phyloP scores from a whole-genome alignment of 1,140 invertebrate genomes.

The Galendromus occidentalis region DNA sequence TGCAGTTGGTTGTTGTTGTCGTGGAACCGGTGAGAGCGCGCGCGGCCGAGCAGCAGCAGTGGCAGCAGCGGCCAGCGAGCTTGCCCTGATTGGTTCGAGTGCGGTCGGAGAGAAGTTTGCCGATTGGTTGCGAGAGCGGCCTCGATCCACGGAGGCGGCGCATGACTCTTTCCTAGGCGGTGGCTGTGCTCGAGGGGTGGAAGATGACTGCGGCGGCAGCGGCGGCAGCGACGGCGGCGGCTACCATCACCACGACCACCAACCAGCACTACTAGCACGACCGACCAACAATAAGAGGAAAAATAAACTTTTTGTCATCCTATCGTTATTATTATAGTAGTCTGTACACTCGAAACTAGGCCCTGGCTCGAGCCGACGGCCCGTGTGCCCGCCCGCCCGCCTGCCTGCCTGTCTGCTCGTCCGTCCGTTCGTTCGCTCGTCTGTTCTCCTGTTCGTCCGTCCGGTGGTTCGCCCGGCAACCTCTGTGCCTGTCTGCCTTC shows the following conservation, averaged over 20 bases:
- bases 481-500: no score
- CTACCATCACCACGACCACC: background rate
- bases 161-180: background rate
- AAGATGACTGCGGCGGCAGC: background rate
- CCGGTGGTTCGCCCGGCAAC: no score
- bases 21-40: background rate
- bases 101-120: background rate
- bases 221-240: background rate
- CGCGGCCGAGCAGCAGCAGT: background rate
- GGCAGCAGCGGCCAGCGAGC: background rate
- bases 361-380: background rate
- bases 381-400: background rate
- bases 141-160: background rate
- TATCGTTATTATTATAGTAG: conserved; percentile 10
- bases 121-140: conserved; percentile 7
- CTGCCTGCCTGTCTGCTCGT: no score
- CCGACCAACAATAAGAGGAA: background rate
- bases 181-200: background rate
- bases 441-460: no score
- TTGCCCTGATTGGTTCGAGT: conserved; percentile 1
- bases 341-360: conserved; percentile 10
- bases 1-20: no score
- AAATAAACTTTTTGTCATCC: conserved; percentile 12
- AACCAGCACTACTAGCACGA: background rate
- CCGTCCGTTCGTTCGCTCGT: no score